phyloP scores from a whole-genome alignment of 2,888 invertebrate species.

The Adelphocoris suturalis region DNA sequence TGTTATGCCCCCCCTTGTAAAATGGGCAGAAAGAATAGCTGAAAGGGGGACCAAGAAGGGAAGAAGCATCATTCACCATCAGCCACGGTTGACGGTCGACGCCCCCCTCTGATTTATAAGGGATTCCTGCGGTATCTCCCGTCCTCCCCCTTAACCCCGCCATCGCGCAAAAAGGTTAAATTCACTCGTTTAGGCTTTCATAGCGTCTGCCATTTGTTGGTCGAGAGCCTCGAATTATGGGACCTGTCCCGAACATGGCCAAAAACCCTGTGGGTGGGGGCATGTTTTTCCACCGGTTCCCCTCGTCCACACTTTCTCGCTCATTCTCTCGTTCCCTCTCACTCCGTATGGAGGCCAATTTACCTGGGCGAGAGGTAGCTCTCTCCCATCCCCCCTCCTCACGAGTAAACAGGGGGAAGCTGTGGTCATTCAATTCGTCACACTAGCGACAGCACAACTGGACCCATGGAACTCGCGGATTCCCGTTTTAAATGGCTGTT shows the following conservation, averaged over 20 bases:
- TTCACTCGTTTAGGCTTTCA: conserved; percentile 39
- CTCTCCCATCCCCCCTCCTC: background rate
- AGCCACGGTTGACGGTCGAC: conserved; percentile 22
- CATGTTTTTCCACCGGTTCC: background rate
- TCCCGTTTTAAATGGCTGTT: background rate
- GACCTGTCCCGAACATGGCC: conserved; percentile 26
- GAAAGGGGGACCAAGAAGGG: background rate
- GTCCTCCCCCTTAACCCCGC: background rate
- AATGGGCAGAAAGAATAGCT: conserved; percentile 9
- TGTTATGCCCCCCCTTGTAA: background rate
- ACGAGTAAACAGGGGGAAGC: background rate
- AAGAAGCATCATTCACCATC: conserved; percentile 27
- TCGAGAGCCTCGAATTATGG: background rate
- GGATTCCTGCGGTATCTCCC: background rate
- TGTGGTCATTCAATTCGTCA: background rate
- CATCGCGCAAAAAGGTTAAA: background rate
- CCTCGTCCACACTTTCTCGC: background rate
- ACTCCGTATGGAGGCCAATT: background rate
- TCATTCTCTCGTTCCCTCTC: conserved; percentile 35
- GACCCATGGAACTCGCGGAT: background rate
- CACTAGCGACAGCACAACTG: background rate
- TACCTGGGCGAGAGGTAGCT: background rate
- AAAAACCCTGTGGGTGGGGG: background rate
- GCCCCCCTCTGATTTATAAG: conserved; percentile 34
- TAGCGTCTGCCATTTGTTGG: conserved; percentile 39